A percentile compares a stretch with the other conserved stretches of the same genome.
Conservation (phyloP, 2,797 vertebrate genomes). For the Danionella dracula region DNA sequence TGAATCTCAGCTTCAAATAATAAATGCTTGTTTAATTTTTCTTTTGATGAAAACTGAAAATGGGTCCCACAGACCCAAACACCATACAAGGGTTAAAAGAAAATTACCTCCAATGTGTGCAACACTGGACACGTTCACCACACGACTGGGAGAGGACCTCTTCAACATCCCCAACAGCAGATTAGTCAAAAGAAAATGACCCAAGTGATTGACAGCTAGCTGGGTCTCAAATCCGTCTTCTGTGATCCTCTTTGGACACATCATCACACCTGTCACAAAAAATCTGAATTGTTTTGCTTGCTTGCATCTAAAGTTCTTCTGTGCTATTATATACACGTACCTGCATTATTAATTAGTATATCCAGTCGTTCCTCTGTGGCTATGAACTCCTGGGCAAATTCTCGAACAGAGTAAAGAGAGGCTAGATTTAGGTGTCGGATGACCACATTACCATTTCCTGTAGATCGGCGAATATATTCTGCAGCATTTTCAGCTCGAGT, state of each 20-base stretch:
- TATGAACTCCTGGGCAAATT: slow-evolving; percentile 61
- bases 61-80: too few species aligned
- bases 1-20: too few species aligned
- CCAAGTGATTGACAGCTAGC: slow-evolving; percentile 70
- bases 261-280: slow-evolving; percentile 66
- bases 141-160: slow-evolving; percentile 63
- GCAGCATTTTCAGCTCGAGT: slow-evolving; percentile 56
- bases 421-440: slow-evolving; percentile 66
- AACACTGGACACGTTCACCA: slow-evolving; percentile 66
- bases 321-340: slow-evolving; percentile 42
- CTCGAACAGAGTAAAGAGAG: slow-evolving; percentile 59
- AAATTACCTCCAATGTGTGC: slow-evolving; percentile 64
- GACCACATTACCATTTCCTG: slow-evolving; percentile 66
- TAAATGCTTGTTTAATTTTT: too few species aligned
- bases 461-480: slow-evolving; percentile 52
- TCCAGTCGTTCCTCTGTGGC: slow-evolving; percentile 65
- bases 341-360: slow-evolving; percentile 74
- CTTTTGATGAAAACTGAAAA: too few species aligned
- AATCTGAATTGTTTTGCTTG: background rate
- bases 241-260: slow-evolving; percentile 70
- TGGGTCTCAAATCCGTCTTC: slow-evolving; percentile 74
- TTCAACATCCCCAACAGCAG: slow-evolving; percentile 61
- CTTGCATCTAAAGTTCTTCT: background rate
- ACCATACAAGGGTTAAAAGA: too few species aligned
- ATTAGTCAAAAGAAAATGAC: slow-evolving; percentile 71